Evolutionary conservation across 1,140 invertebrate species (phyloP), one percentile per base, ranked within the genome.

Genomic region (Drosophila triauraria): DNA sequence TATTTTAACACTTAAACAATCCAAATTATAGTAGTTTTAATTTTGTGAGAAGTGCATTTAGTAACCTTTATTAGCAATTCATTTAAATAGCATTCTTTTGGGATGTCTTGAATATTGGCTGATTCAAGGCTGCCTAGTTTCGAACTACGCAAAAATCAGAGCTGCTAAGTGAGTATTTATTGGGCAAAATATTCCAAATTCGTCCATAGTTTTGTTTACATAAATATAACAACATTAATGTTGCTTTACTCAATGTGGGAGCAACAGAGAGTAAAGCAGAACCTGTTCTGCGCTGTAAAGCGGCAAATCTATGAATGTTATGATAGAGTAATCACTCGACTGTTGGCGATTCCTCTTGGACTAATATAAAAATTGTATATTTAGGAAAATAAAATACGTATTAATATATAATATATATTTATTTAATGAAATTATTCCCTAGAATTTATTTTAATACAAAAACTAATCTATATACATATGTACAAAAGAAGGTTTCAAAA

Each of bases 41-140:
- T 3, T 12, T 13, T 20, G 13, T n/a, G 6, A 7, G 4, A 8
- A 17, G 4, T 17, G 3, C 9, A 7, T 51, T 3, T 46, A 17
- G 12, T 1, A 17, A 32, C 9, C 10, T 12, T 23, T 32, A 6
- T 10, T 9, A 23, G 2, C 6, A n/a, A 10, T 5, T 1, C 0
- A 30, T 8, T 54, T 4, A 0, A 12, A 2, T 42, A 30, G 53
- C 61, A 63, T n/a, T 43, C 35, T 63, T 63, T 63, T 60, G 35
- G 61, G 54, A 38, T 63, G 35, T 3, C 9, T 2, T 20, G 7
- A 8, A 63, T 20, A 1, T 17, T 15, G 7, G 12, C 32, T 9
- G 6, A 4, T 8, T 54, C 51, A 54, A 54, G 51, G 51, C 13
- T 54, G 51, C 12, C 32, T 54, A 15, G 51, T 38, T 54, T 38